Percentiles rank a stretch among this genome's conserved stretches.
Conservation (phyloP, 2,113 vertebrate species). For the Phocoena sinus region DNA sequence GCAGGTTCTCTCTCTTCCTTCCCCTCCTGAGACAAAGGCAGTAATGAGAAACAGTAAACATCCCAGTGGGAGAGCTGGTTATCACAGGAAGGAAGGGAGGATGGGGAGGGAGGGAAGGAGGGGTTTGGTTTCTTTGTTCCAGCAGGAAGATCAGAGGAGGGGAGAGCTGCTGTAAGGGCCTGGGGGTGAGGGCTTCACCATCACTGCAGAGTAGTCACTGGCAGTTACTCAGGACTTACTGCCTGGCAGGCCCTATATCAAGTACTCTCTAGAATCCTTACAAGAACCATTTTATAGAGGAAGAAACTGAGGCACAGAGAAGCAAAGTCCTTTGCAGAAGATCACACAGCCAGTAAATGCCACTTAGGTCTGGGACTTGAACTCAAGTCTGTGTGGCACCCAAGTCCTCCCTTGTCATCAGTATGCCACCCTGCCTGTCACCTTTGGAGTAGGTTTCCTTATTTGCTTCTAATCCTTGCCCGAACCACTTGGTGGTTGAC, state of each 20-base stretch:
- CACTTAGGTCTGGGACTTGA: background rate
- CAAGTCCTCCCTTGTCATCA: background rate
- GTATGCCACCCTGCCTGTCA: background rate
- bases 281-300: background rate
- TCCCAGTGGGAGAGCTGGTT: background rate
- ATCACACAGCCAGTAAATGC: background rate
- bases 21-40: slow-evolving; percentile 72
- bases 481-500: background rate
- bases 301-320: background rate
- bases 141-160: background rate
- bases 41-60: slow-evolving; percentile 41
- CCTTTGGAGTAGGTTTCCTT: background rate
- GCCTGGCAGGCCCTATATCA: background rate
- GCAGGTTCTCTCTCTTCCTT: slow-evolving; percentile 19
- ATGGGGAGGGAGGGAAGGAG: background rate
- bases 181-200: too few species aligned
- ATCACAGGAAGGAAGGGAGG: slow-evolving; percentile 56
- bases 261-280: background rate
- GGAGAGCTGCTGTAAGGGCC: background rate
- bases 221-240: background rate
- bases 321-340: background rate
- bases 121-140: slow-evolving; percentile 13
- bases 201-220: background rate
- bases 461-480: background rate
- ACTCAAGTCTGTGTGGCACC: background rate